These are phyloP conservation scores for Intellagama lesueurii DNA, from an alignment of 2,797 vertebrate species.

Conservation along the genomic window DNA sequence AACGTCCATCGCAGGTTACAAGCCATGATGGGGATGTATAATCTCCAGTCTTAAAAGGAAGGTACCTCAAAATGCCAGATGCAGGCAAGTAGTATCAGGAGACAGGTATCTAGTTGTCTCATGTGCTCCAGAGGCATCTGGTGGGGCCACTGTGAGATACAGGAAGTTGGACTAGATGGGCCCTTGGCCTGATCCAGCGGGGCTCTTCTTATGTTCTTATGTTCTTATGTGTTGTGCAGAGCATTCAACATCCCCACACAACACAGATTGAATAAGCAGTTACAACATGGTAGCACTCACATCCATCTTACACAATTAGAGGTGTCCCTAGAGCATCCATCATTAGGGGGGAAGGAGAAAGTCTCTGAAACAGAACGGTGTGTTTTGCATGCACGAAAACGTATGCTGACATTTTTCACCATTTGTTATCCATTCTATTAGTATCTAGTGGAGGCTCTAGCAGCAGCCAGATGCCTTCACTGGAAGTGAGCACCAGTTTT, in stretches of 20 bases:
- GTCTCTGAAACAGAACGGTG: conserved; percentile 43
- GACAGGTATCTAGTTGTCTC: too few species aligned
- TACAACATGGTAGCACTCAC: conserved; percentile 29
- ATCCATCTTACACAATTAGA: conserved; percentile 23
- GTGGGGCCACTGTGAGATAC: too few species aligned
- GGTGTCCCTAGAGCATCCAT: conserved; percentile 17
- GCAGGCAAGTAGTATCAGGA: too few species aligned
- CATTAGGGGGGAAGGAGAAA: conserved; percentile 39
- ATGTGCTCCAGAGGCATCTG: too few species aligned
- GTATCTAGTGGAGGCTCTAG: conserved; percentile 25
- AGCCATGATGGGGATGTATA: too few species aligned
- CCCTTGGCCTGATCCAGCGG: too few species aligned
- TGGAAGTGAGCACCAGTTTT: conserved; percentile 30
- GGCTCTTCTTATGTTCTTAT: too few species aligned
- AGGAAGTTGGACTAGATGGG: too few species aligned
- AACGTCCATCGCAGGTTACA: too few species aligned
- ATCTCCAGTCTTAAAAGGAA: too few species aligned
- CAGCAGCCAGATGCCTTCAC: conserved; percentile 25
- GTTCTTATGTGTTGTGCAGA: conserved; percentile 38
- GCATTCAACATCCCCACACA: conserved; percentile 50
- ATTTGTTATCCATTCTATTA: conserved; percentile 47
- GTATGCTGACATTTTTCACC: conserved; percentile 19
- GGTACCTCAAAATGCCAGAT: too few species aligned
- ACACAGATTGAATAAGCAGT: conserved; percentile 41
- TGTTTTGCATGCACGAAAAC: conserved; percentile 24